Evolutionary conservation across 2,888 invertebrate species (phyloP).

Genomic region (Eilema depressum): DNA sequence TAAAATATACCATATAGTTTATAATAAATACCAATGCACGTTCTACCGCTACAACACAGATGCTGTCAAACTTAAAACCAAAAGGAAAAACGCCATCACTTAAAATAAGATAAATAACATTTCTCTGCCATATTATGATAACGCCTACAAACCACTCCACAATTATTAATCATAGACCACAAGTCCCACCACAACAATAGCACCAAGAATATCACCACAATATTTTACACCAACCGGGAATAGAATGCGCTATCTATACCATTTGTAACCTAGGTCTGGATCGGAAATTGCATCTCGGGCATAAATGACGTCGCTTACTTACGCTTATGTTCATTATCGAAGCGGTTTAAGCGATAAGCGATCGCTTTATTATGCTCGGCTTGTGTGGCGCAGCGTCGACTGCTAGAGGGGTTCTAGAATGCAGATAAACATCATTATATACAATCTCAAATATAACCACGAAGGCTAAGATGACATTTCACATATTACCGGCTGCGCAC

Average conservation of each 20-base stretch:
- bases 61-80: no score
- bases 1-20: no score
- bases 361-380: neutral
- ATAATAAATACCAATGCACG: no score
- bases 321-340: slow-evolving; percentile 62
- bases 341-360: slow-evolving; percentile 55
- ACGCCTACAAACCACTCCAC: neutral
- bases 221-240: slow-evolving; percentile 31
- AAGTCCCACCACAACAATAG: slow-evolving; percentile 6
- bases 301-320: slow-evolving; percentile 72
- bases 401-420: neutral
- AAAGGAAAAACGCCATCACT: neutral
- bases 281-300: slow-evolving; percentile 78
- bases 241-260: slow-evolving; percentile 53
- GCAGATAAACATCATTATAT: no score
- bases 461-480: no score
- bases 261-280: slow-evolving; percentile 62
- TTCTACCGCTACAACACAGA: no score
- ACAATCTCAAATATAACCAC: no score
- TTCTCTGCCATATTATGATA: neutral
- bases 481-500: no score
- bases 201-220: neutral
- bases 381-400: neutral
- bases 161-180: neutral
- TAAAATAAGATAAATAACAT: neutral